A percentile compares a stretch with the other conserved stretches of the same genome.
phyloP scores from a whole-genome alignment of 2,797 vertebrate species.

The Malacoraja senta region DNA sequence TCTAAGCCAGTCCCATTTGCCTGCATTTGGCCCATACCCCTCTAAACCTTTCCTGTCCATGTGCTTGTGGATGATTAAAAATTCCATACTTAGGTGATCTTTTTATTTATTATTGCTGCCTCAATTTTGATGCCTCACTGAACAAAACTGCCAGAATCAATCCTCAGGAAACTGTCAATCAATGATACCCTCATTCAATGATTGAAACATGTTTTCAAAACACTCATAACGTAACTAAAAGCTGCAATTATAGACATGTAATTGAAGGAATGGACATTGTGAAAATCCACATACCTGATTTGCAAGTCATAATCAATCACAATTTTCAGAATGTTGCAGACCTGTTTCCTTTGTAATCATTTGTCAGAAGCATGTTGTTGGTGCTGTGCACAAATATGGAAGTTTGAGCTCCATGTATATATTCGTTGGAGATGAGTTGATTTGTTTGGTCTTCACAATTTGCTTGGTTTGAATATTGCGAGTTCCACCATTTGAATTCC shows the following conservation, averaged over 20 bases:
- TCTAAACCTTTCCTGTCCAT: too few relatives aligned
- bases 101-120: background rate
- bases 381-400: background rate
- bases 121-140: background rate
- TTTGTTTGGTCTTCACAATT: slow-evolving; percentile 30
- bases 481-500: slow-evolving; percentile 22
- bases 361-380: background rate
- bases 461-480: background rate
- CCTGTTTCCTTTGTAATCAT: background rate
- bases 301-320: background rate
- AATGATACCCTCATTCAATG: background rate
- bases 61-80: too few relatives aligned
- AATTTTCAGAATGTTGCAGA: slow-evolving; percentile 12
- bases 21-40: too few relatives aligned
- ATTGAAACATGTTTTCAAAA: background rate
- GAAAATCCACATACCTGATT: slow-evolving; percentile 7
- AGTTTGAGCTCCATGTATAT: background rate
- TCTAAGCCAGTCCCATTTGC: too few relatives aligned
- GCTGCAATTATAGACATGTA: background rate
- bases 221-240: background rate
- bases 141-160: background rate
- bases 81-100: background rate
- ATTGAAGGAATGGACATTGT: background rate
- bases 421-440: background rate
- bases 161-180: background rate